Evolutionary conservation across 2,113 vertebrate genomes (phyloP), one percentile per base, ranked within the genome.

Genomic region (Sciurus niger): DNA sequence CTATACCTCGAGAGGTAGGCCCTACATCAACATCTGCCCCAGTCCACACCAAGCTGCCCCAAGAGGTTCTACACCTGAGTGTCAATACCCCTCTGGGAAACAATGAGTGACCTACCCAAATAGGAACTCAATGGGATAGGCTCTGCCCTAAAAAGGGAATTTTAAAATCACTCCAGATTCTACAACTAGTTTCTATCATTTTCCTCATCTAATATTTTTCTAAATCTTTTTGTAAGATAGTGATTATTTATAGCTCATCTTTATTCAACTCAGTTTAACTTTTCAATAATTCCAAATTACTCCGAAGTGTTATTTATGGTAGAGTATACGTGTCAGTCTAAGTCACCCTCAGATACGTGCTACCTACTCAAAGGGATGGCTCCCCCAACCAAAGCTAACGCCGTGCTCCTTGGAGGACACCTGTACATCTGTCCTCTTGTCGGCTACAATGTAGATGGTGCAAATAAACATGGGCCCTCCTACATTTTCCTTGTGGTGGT

Each of bases 201-300:
- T 89, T 78, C 80, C 30, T 89, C 68, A 28, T 11, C 4, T 17
- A 37, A 70, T 78, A 34, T 63, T 73, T 82, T 43, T 60, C 84
- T 51, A 82, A n/a, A 14, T 51, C 37, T 89, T 90, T 72, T 48
- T 55, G 6, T n/a, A 89, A 60, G 40, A 2, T 86, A 79, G 68
- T 32, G 48, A 2, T 34, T 93, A 88, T 63, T 78, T 86, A 55
- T 68, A 94, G n/a, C 4, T 77, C 24, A 70, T 58, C n/a, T 53
- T 84, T 60, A 51, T 46, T 94, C 37, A 79, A 37, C 30, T 89
- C 67, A 77, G 63, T 60, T 70, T 87, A 4, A 78, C 6, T 73
- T 55, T 90, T 51, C 18, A 37, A 30, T 73, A 13, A 93, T 86
- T 82, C 76, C 92, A 30, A 90, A 87, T 77, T 34, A 92, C 13